phyloP scores from a whole-genome alignment of 2,888 invertebrate species.

The Lasioglossum lativentre region DNA sequence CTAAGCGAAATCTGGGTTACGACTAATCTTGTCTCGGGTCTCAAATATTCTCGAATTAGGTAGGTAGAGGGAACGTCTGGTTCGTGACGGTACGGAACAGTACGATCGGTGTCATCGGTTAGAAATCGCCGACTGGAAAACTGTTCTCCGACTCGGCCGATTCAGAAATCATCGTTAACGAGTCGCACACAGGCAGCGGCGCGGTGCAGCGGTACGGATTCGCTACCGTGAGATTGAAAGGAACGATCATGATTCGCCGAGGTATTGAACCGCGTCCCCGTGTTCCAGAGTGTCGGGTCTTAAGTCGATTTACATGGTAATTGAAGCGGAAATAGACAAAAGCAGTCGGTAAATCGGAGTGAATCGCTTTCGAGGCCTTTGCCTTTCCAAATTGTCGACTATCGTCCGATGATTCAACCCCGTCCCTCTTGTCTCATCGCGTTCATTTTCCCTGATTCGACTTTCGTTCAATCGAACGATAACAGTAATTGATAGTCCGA shows the following conservation, averaged over 20 bases:
- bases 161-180: conserved; percentile 48
- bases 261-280: conserved; percentile 42
- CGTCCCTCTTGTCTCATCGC: background rate
- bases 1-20: conserved; percentile 3
- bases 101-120: conserved; percentile 48
- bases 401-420: conserved; percentile 42
- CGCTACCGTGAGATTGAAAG: conserved; percentile 38
- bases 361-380: conserved; percentile 44
- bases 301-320: conserved; percentile 68
- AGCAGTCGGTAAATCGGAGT: conserved; percentile 45
- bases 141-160: conserved; percentile 32
- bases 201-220: conserved; percentile 26
- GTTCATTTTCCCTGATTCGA: conserved; percentile 17
- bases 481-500: conserved; percentile 1
- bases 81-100: conserved; percentile 38
- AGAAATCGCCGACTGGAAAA: conserved; percentile 60
- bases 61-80: background rate
- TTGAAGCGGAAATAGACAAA: conserved; percentile 64
- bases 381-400: conserved; percentile 43
- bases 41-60: conserved; percentile 12
- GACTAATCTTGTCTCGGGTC: background rate
- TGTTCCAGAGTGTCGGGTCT: conserved; percentile 46
- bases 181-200: conserved; percentile 12
- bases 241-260: conserved; percentile 24
- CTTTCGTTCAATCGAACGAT: conserved; percentile 4